Conservation (phyloP, 2,797 vertebrate species). For the Anguilla obscura region DNA sequence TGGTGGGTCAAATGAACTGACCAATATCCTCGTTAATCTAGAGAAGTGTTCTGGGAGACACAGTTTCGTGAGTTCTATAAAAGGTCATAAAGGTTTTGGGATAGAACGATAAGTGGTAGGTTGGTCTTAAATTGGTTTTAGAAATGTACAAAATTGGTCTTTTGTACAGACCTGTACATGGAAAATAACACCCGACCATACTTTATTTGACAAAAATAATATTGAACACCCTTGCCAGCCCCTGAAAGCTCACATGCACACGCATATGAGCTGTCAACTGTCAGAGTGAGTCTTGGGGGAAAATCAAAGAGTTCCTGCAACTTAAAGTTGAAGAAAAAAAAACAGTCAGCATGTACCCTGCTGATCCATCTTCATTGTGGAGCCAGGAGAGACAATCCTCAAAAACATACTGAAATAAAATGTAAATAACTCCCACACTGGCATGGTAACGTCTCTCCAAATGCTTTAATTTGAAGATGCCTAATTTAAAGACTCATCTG, state of each 20-base stretch:
- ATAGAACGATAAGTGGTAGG: no score
- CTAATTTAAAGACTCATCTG: not conserved
- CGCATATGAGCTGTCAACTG: not conserved
- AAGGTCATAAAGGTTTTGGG: no score
- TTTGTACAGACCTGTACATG: no score
- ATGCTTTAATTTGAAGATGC: not conserved
- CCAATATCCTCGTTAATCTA: no score
- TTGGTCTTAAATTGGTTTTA: no score
- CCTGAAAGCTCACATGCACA: not conserved
- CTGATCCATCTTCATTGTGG: not conserved
- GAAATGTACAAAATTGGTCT: no score
- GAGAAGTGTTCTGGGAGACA: no score
- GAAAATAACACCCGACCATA: no score
- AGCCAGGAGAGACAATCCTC: not conserved
- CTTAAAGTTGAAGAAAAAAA: not conserved
- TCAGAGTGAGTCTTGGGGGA: not conserved
- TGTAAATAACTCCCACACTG: slow-evolving; percentile 2
- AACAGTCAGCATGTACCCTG: not conserved
- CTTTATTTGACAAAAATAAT: no score
- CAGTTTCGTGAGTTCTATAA: no score
- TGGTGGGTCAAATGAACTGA: no score
- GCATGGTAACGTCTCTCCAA: not conserved
- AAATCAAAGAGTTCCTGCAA: not conserved
- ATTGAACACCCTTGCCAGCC: not conserved
- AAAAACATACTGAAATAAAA: not conserved